A percentile compares a stretch with the other conserved stretches of the same genome.
phyloP scores from a whole-genome alignment of 2,888 invertebrate species.

The Megamerina dolium region DNA sequence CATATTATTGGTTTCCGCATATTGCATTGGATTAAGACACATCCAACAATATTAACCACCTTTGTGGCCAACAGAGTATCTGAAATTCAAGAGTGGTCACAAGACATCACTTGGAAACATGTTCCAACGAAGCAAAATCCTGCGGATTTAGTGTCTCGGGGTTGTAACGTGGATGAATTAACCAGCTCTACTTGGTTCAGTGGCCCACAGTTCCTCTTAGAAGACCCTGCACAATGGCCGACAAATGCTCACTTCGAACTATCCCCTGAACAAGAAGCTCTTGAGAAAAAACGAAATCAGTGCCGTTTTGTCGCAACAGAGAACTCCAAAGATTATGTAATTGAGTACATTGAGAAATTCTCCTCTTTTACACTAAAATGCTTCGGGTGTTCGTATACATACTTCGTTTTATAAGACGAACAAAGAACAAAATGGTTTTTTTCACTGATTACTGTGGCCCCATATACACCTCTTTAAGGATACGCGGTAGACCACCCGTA shows the following conservation, averaged over 20 bases:
- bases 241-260: too few relatives aligned
- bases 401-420: too few relatives aligned
- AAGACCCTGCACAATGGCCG: not conserved
- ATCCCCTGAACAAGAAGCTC: too few relatives aligned
- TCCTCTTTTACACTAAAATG: not conserved
- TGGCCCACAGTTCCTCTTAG: too few relatives aligned
- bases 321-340: not conserved
- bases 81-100: conserved; percentile 4
- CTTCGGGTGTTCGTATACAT: not conserved
- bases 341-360: not conserved
- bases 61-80: conserved; percentile 11
- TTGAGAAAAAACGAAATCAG: conserved; percentile 1
- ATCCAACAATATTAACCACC: conserved; percentile 5
- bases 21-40: conserved; percentile 10
- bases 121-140: too few relatives aligned
- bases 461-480: too few relatives aligned
- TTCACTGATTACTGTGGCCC: conserved; percentile 8
- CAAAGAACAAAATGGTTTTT: too few relatives aligned
- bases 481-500: conserved; percentile 9
- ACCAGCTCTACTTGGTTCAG: not conserved
- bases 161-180: conserved; percentile 1
- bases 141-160: too few relatives aligned
- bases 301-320: too few relatives aligned
- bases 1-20: conserved; percentile 11
- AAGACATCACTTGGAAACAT: not conserved